phyloP scores from a whole-genome alignment of 2,888 invertebrate species.

The Latrodectus elegans region DNA sequence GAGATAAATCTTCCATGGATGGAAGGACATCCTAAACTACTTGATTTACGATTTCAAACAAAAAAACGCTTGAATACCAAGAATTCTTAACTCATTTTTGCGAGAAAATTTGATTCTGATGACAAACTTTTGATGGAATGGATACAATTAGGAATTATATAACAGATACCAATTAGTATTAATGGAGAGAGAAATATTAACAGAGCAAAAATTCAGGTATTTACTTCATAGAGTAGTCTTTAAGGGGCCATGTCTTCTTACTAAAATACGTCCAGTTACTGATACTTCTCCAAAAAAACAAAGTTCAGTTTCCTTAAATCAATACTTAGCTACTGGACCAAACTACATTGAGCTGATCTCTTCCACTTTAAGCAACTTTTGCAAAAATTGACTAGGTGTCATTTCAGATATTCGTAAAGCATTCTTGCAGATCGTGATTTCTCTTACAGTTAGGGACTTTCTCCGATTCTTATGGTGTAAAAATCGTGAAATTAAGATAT shows the following conservation, averaged over 20 bases:
- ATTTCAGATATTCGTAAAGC: neutral
- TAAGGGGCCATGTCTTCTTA: neutral
- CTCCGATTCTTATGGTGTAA: neutral
- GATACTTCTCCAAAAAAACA: neutral
- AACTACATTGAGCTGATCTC: neutral
- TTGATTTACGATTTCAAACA: neutral
- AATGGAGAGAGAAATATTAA: neutral
- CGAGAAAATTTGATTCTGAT: neutral
- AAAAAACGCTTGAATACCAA: neutral
- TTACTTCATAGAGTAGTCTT: neutral
- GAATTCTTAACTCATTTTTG: neutral
- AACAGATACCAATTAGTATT: neutral
- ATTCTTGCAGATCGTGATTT: neutral
- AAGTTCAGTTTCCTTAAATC: neutral
- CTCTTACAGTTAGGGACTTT: neutral
- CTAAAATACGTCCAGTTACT: neutral
- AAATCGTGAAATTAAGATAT: neutral
- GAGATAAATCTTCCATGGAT: constrained; percentile 6
- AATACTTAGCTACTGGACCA: neutral
- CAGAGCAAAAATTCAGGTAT: neutral
- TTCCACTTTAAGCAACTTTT: neutral
- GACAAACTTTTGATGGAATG: neutral
- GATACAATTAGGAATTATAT: neutral
- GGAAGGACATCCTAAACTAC: neutral
- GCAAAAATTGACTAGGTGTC: neutral